Evolutionary conservation across 2,113 vertebrate species (phyloP), one percentile per base, ranked within the genome.

Genomic region (Crocuta crocuta): DNA sequence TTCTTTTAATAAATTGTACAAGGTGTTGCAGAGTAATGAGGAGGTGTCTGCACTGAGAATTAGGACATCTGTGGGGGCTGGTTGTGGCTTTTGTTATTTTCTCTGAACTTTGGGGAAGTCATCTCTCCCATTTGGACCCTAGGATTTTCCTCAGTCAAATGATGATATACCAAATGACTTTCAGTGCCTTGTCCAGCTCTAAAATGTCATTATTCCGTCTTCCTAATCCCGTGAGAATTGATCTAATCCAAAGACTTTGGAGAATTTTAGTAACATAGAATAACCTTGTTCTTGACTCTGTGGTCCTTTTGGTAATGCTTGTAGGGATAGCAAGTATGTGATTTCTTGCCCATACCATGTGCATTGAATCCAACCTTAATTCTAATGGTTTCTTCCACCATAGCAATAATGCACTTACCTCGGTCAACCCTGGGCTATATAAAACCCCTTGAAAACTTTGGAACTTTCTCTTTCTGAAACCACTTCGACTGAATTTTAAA

Each of bases 391-490:
- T 97, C 91, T 95, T 98, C 78, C 0, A 91, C 87, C n/a, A 35
- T 66, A 85, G 93, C 68, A 91, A 71, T 81, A 71, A 73, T 48
- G 48, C 80, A 79, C 53, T 81, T 93, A 93, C 97, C 94, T 97
- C 79, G 68, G 43, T 98, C 96, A 98, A 96, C 97, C 95, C 80
- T 98, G 58, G 97, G 43, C 96, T 95, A 35, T 73, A 81, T 39
- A 58, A 97, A 71, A 71, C 61, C 93, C 93, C 97, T 96, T 58
- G 39, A 81, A 96, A 97, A 73, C 0, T 95, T 93, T 86, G 95
- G 43, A 76, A 98, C 79, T 85, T 98, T 95, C 31, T 98, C 53
- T 97, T 98, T 97, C 96, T 89, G 83, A 93, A 98, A 98, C n/a
- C 70, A 91, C 94, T 97, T 98, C 1, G 10, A 19, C 80, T 96